phyloP scores from a whole-genome alignment of 2,797 vertebrate species.

The Tauraco hartlaubi region DNA sequence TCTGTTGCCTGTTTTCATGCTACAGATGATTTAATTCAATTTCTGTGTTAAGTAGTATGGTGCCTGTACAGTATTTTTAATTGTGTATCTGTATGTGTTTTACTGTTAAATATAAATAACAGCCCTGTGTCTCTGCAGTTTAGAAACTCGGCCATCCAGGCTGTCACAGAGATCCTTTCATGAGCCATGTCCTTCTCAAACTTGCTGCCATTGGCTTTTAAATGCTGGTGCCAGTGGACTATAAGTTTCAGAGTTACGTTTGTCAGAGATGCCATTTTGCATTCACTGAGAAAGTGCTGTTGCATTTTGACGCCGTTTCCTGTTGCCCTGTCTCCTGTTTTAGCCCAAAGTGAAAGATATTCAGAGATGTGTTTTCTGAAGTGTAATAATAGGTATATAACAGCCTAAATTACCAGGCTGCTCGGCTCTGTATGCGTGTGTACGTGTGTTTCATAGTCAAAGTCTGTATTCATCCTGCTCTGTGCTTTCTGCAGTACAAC shows the following conservation, averaged over 20 bases:
- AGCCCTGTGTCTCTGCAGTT: not conserved
- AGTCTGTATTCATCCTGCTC: not conserved
- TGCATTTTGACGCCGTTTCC: not conserved
- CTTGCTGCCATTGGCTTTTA: not conserved
- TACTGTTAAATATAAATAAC: not conserved
- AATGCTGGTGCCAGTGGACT: not conserved
- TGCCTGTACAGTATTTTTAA: not conserved
- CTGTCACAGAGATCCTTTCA: conserved; percentile 1
- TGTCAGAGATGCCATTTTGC: conserved; percentile 13
- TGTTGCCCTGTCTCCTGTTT: not conserved
- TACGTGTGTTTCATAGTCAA: not conserved
- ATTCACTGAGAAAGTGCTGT: not conserved
- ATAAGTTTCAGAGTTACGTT: not conserved
- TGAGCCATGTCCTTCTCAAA: not conserved
- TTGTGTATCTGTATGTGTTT: not conserved
- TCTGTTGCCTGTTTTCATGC: not conserved
- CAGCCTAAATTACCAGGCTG: not conserved
- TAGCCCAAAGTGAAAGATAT: not conserved
- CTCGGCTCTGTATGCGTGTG: not conserved
- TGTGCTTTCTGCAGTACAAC: not conserved
- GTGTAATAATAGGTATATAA: not conserved
- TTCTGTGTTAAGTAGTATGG: not conserved
- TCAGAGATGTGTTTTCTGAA: not conserved
- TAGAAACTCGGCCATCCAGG: not conserved
- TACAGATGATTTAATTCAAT: not conserved